Base-by-base conservation (phyloP, 92 coral and sea anemone genomes). In the Chrysogorgia sp. region DNA sequence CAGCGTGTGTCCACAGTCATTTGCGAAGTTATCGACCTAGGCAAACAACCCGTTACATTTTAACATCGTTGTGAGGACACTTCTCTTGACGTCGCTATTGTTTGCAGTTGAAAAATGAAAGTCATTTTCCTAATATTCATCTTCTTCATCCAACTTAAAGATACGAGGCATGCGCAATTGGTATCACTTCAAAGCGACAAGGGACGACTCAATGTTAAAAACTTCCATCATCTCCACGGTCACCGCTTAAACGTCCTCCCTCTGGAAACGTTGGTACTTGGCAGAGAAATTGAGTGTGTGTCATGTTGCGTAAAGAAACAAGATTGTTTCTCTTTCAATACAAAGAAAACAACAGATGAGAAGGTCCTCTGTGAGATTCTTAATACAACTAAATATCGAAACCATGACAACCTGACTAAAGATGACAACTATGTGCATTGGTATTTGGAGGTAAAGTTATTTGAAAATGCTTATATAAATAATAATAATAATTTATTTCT, bases 281-380 rank as follows among this genome's bases (percentile, higher is more conserved):
- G 23, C 4, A 26, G 34, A 0, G 59, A 34, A 6, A 20, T 9
- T 0, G 30, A 57, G 30, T 80, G 84, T 24, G 26, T 10, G 23
- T 35, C 33, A 4, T 22, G 63, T 0, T 80, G 84, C 30, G 8
- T 58, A 2, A 68, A 34, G 34, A 56, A 58, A 12, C 34, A 67
- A 56, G 70, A 52, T 15, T 80, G 68, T n/a, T 80, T 67, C 58
- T 68, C 84, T 0, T 29, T 68, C 15, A 80, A 80, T 40, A 17
- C 68, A 26, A 64, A 63, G 63, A 47, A 26, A 22, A 33, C 75
- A 19, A 12, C 25, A 32, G 60, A 67, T n/a, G 37, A 31, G 35
- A 80, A 26, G 65, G 52, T 35, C 29, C 48, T 53, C 3, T 80
- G 84, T 35, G 84, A 80, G 32, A 24, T 80, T 26, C 57, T 80